Conservation (phyloP, 1,140 invertebrate species). For the Microplitis mediator region DNA sequence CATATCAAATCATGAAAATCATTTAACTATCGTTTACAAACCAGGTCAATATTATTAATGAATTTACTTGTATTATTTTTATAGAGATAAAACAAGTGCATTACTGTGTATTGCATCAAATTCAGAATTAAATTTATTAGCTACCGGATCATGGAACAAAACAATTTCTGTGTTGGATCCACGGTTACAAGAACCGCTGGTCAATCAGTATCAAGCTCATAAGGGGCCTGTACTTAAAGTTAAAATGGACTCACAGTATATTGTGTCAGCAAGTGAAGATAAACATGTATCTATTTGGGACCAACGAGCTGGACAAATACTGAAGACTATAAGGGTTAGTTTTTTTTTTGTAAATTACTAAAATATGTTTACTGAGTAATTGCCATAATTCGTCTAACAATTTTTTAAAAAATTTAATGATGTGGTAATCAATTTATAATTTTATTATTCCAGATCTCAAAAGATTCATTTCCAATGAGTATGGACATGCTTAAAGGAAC, state of each 20-base stretch:
- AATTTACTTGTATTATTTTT: conserved; percentile 22
- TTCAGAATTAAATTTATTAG: conserved; percentile 42
- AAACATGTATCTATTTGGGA: conserved; percentile 53
- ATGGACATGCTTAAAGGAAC: conserved; percentile 44
- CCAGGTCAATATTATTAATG: background rate
- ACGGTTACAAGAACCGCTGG: conserved; percentile 32
- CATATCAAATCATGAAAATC: background rate
- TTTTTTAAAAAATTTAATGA: background rate
- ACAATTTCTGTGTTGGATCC: conserved; percentile 51
- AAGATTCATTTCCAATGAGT: conserved; percentile 51
- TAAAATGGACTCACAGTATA: conserved; percentile 48
- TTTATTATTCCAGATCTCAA: conserved; percentile 41
- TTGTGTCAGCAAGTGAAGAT: conserved; percentile 56
- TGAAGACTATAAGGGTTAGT: conserved; percentile 47
- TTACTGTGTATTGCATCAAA: conserved; percentile 49
- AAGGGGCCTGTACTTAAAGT: conserved; percentile 47
- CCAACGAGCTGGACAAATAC: conserved; percentile 41
- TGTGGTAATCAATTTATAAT: background rate
- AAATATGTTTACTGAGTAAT: background rate
- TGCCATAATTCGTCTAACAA: background rate
- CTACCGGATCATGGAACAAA: conserved; percentile 48
- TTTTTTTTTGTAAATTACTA: background rate
- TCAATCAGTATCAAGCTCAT: conserved; percentile 47
- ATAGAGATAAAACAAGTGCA: conserved; percentile 39
- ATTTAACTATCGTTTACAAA: background rate